Evolutionary conservation across 2,888 invertebrate genomes (phyloP), one percentile per base, ranked within the genome.

Genomic region (Xanthorhoe designata): DNA sequence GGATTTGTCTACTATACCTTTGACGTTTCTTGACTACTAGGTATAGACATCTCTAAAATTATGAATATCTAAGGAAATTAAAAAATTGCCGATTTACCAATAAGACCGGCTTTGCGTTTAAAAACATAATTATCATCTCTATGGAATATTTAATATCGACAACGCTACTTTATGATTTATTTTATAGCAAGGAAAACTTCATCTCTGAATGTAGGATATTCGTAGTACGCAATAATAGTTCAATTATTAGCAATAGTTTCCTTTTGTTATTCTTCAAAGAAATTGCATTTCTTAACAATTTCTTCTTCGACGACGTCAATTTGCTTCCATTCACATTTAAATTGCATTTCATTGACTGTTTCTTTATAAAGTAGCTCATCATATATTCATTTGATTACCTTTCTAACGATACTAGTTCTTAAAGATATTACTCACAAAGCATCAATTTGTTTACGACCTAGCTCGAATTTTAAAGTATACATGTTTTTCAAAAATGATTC

Each of bases 311-410:
- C 47, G 8, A 47, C 15, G 17, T 47, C 47, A 17, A 47, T 47
- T 47, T 15, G 17, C 17, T 17, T 7, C 7, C 17, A 17, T 47
- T 47, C 17, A 6, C 47, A 47, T 47, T 17, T 47, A 4, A 47
- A 17, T 47, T 47, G 47, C 47, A 47, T 17, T 15, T 47, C 47
- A 47, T 47, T 47, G 47, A 47, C 15, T 17, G 17, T 8, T 17
- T 47, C 47, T 15, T 15, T 15, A 47, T 17, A 15, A 15, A 47
- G 47, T 47, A 47, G 47, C 47, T 47, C 47, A 7, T 32, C 5
- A 47, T 47, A n/a, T n/a, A 47, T 47, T 47, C 7, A 47, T 47
- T 47, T 47, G 47, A 47, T 47, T 15, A 45, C 45, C 47, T 17
- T 47, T 45, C 47, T 8, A 15, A 47, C 47, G 13, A 47, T 15